Conservation (phyloP, 2,797 vertebrate genomes). For the Falco cherrug region DNA sequence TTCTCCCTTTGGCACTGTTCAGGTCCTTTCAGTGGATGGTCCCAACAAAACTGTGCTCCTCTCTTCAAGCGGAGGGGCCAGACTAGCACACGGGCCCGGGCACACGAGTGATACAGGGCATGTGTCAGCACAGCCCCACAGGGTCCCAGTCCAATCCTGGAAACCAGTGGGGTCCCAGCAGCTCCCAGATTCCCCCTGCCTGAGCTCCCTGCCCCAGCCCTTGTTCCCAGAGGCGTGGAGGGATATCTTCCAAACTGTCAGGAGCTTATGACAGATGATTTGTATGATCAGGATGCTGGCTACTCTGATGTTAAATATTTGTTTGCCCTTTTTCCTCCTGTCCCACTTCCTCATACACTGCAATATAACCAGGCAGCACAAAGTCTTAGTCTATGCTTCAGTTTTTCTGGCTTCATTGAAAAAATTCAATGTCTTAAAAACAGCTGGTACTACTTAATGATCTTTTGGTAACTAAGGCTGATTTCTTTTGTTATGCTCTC, state of each 20-base stretch:
- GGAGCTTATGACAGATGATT: neutral
- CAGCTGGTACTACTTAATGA: slow-evolving; percentile 64
- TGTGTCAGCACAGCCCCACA: neutral
- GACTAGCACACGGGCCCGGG: neutral
- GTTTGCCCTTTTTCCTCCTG: neutral
- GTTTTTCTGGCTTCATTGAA: slow-evolving; percentile 30
- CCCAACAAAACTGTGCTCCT: neutral
- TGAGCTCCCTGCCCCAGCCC: neutral
- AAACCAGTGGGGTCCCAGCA: neutral
- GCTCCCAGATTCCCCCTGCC: neutral
- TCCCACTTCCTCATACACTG: neutral
- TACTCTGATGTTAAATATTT: neutral
- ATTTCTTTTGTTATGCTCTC: slow-evolving; percentile 53
- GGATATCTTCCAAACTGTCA: neutral
- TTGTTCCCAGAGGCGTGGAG: neutral
- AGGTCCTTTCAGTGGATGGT: neutral
- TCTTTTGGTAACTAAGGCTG: slow-evolving; percentile 38
- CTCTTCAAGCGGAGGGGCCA: neutral
- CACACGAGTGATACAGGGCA: accelerated
- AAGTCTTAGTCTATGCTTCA: neutral
- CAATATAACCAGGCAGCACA: neutral
- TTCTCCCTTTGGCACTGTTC: neutral
- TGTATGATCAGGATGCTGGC: neutral
- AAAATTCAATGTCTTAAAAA: slow-evolving; percentile 1
- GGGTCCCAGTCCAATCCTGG: neutral